A percentile compares a stretch with the other conserved stretches of the same genome.
Evolutionary conservation across 1,140 invertebrate genomes (phyloP).

Genomic region (Glomeris maerens): DNA sequence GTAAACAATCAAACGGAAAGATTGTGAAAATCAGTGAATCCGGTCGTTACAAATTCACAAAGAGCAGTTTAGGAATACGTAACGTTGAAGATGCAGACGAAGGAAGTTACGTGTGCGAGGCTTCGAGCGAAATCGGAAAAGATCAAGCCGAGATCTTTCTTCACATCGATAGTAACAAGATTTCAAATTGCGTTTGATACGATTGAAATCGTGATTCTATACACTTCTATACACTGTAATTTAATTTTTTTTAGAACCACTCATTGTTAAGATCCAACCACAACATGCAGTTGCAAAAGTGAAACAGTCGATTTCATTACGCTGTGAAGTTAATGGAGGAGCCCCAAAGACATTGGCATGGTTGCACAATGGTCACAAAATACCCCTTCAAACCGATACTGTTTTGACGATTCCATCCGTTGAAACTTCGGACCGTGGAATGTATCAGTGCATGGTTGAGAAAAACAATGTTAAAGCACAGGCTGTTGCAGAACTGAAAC

Average conservation of each 20-base stretch:
- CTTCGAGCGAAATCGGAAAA: slow-evolving; percentile 26
- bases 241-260: too few species aligned
- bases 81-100: slow-evolving; percentile 23
- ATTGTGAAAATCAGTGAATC: slow-evolving; percentile 18
- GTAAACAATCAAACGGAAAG: slow-evolving; percentile 18
- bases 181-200: too few species aligned
- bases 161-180: slow-evolving; percentile 29
- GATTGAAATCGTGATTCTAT: too few species aligned
- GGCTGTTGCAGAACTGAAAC: slow-evolving; percentile 27
- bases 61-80: slow-evolving; percentile 26
- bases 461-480: slow-evolving; percentile 27
- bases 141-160: slow-evolving; percentile 24
- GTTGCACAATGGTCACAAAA: slow-evolving; percentile 57
- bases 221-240: too few species aligned
- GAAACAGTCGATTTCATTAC: slow-evolving; percentile 57
- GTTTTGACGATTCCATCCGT: slow-evolving; percentile 21
- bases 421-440: slow-evolving; percentile 27
- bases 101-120: slow-evolving; percentile 30
- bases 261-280: slow-evolving; percentile 57
- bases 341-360: slow-evolving; percentile 64
- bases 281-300: slow-evolving; percentile 75
- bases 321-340: slow-evolving; percentile 71
- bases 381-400: background rate
- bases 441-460: slow-evolving; percentile 44
- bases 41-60: slow-evolving; percentile 17